Percentiles rank a stretch among this genome's conserved stretches.
phyloP scores from a whole-genome alignment of 37 sponge, comb jelly and placozoan genomes.

The Cladorhizidae sp. region DNA sequence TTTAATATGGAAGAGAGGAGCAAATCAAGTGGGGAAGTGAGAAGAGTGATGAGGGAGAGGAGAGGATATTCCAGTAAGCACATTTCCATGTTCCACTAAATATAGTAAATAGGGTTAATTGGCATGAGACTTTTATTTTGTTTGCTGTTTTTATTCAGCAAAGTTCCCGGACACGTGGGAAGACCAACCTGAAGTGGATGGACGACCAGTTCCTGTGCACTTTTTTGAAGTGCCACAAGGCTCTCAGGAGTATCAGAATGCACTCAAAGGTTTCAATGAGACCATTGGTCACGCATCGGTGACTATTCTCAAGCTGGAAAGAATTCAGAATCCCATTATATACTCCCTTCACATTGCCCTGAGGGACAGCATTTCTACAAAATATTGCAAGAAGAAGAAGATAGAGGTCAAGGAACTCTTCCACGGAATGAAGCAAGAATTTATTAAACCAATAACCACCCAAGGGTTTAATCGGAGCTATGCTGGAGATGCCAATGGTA shows the following conservation, averaged over 20 bases:
- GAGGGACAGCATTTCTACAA: neutral
- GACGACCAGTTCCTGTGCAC: conserved; percentile 2
- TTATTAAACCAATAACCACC: conserved; percentile 26
- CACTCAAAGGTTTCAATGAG: conserved; percentile 30
- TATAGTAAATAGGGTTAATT: too few species aligned
- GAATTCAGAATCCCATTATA: conserved; percentile 53
- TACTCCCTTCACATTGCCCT: conserved; percentile 27
- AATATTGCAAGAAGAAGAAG: neutral
- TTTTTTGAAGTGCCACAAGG: conserved; percentile 19
- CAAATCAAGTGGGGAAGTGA: conserved; percentile 7
- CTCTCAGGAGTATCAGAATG: conserved; percentile 20
- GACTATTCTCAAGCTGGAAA: conserved; percentile 10
- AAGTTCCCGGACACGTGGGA: conserved; percentile 34
- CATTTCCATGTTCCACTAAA: too few species aligned
- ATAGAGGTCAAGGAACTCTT: conserved; percentile 37
- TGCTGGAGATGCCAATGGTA: conserved; percentile 76
- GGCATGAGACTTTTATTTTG: neutral
- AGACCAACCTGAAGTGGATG: conserved; percentile 21
- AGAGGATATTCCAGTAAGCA: too few species aligned
- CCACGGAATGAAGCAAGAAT: conserved; percentile 41
- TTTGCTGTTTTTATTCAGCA: neutral
- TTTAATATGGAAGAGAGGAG: conserved; percentile 15
- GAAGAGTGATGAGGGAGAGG: conserved; percentile 4
- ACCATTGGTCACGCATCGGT: conserved; percentile 1
- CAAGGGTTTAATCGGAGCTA: conserved; percentile 74